A percentile compares a stretch with the other conserved stretches of the same genome.
Evolutionary conservation across 2,113 vertebrate species (phyloP).

Genomic region (Podarcis cretensis): DNA sequence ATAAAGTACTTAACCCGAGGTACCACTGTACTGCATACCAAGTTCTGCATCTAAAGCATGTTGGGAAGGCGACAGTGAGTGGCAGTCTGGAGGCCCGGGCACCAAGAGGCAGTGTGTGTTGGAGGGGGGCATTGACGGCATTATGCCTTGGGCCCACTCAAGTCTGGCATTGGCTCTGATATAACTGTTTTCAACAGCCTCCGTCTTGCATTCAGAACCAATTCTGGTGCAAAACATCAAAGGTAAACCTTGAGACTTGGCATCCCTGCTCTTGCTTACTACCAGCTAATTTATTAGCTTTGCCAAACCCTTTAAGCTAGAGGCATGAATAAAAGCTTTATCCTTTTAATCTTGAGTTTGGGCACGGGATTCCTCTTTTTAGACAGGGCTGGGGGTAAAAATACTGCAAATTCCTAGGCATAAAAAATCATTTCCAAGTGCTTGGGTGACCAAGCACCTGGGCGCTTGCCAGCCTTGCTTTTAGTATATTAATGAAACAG

Average conservation of each 20-base stretch:
- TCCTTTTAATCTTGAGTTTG: not conserved
- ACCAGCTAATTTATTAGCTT: not conserved
- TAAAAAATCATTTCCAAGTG: not conserved
- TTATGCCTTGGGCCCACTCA: not conserved
- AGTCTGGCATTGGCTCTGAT: not conserved
- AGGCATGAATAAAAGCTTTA: not conserved
- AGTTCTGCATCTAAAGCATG: not conserved
- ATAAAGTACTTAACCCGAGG: no score
- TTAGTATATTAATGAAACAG: conserved; percentile 10
- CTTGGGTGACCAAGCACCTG: not conserved
- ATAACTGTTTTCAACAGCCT: not conserved
- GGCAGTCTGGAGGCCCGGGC: not conserved
- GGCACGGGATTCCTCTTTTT: not conserved
- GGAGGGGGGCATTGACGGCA: no score
- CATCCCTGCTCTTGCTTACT: not conserved
- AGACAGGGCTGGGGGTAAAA: not conserved
- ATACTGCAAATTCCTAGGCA: not conserved
- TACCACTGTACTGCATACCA: no score
- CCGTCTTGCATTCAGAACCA: not conserved
- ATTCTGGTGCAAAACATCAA: not conserved
- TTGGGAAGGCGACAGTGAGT: not conserved
- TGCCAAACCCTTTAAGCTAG: not conserved
- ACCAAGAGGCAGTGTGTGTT: no score
- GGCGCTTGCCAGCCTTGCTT: not conserved
- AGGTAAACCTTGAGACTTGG: not conserved